These are phyloP conservation scores for Phycodurus eques DNA, from an alignment of 2,113 vertebrate species.

Conservation along the genomic window DNA sequence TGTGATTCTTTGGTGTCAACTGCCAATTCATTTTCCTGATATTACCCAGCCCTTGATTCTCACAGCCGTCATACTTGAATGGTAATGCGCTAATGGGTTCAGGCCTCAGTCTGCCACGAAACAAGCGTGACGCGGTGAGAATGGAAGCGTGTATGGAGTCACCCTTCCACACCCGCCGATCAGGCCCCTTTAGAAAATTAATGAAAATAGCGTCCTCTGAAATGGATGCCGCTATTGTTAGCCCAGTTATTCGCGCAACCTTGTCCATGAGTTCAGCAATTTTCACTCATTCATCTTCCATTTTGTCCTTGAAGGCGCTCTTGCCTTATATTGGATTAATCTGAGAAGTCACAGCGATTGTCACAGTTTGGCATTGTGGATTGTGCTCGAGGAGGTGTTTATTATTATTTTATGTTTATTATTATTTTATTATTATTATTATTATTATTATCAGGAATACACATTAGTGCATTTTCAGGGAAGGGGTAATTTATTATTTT, in stretches of 20 bases:
- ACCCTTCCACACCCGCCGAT: conserved; percentile 37
- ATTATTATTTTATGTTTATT: background rate
- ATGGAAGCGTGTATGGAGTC: conserved; percentile 35
- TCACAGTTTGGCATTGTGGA: conserved; percentile 11
- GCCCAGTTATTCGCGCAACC: conserved; percentile 29
- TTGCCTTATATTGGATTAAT: conserved; percentile 48
- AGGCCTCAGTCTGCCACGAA: conserved; percentile 55
- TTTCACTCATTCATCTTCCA: conserved; percentile 39
- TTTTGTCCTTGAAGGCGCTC: conserved; percentile 42
- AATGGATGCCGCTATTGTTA: conserved; percentile 44
- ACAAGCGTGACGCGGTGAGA: conserved; percentile 48
- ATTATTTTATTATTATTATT: background rate
- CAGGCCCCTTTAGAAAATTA: conserved; percentile 44
- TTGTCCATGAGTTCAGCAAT: conserved; percentile 34
- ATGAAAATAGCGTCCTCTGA: conserved; percentile 50
- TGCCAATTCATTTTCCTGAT: conserved; percentile 55
- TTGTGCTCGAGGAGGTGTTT: conserved; percentile 4
- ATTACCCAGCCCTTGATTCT: conserved; percentile 62
- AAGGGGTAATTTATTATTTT: background rate
- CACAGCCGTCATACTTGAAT: conserved; percentile 57
- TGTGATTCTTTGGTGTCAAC: conserved; percentile 47
- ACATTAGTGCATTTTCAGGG: background rate
- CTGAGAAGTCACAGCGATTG: conserved; percentile 43
- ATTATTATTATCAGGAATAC: background rate
- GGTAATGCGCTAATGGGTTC: conserved; percentile 58